These are phyloP conservation scores for Cantharis flavilabris DNA, from an alignment of 2,888 invertebrate species.

Conservation along the genomic window DNA sequence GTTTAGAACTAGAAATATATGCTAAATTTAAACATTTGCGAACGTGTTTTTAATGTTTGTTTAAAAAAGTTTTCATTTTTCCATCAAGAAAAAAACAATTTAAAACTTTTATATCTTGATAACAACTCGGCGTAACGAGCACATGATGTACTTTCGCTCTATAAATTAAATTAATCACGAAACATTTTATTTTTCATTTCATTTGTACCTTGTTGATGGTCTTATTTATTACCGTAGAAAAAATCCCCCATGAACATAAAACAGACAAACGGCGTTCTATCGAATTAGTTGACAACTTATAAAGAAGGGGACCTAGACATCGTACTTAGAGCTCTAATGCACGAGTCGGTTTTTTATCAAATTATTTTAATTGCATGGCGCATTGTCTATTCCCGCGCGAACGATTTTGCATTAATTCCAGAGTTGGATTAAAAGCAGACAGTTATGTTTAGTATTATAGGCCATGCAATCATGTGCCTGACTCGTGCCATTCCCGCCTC, in stretches of 20 bases:
- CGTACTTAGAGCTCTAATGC: constrained; percentile 32
- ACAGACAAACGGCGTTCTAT: constrained; percentile 43
- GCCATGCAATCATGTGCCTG: constrained; percentile 26
- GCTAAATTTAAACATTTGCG: neutral
- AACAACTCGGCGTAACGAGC: constrained; percentile 25
- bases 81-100: neutral
- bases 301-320: constrained; percentile 22
- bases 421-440: constrained; percentile 36
- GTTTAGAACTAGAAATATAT: neutral
- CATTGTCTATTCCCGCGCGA: constrained; percentile 41
- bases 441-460: constrained; percentile 30
- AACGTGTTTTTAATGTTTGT: neutral
- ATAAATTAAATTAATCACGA: constrained; percentile 43
- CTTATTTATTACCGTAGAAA: constrained; percentile 40
- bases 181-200: constrained; percentile 43
- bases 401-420: constrained; percentile 40
- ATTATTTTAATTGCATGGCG: constrained; percentile 45
- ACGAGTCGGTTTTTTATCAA: constrained; percentile 42
- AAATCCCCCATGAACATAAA: constrained; percentile 39
- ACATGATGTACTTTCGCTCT: constrained; percentile 26
- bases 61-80: neutral
- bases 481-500: constrained; percentile 30
- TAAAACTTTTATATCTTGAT: constrained; percentile 8
- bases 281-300: constrained; percentile 40
- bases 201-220: constrained; percentile 39